phyloP scores from a whole-genome alignment of 2,888 invertebrate species.

The Byasa hedistus region DNA sequence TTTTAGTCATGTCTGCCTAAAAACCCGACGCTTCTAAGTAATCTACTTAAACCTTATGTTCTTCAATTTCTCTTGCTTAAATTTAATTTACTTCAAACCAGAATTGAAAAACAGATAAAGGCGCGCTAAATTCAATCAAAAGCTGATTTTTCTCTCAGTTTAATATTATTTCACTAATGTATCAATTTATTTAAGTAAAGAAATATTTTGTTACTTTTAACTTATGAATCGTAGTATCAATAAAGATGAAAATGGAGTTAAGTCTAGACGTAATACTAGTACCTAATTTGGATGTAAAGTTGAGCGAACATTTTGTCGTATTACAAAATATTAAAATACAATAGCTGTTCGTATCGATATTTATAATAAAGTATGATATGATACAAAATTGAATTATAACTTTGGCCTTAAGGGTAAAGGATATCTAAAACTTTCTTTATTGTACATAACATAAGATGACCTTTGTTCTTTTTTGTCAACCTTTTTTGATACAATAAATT shows the following conservation, averaged over 20 bases:
- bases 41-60: conserved; percentile 21
- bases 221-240: no score
- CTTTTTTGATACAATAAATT: no score
- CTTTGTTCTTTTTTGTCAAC: no score
- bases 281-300: no score
- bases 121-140: conserved; percentile 12
- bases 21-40: conserved; percentile 12
- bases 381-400: no score
- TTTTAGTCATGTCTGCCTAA: conserved; percentile 10
- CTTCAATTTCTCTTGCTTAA: conserved; percentile 16
- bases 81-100: conserved; percentile 16
- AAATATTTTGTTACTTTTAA: not conserved
- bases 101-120: conserved; percentile 18
- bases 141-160: not conserved
- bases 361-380: no score
- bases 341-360: no score
- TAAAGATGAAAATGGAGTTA: not conserved
- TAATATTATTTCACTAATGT: conserved; percentile 6
- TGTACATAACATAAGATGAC: no score
- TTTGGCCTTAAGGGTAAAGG: no score
- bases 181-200: not conserved
- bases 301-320: no score
- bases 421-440: no score
- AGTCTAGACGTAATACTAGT: not conserved
- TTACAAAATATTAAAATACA: no score